Conservation (phyloP, 2,113 vertebrate species). For the Archilochus colubris region DNA sequence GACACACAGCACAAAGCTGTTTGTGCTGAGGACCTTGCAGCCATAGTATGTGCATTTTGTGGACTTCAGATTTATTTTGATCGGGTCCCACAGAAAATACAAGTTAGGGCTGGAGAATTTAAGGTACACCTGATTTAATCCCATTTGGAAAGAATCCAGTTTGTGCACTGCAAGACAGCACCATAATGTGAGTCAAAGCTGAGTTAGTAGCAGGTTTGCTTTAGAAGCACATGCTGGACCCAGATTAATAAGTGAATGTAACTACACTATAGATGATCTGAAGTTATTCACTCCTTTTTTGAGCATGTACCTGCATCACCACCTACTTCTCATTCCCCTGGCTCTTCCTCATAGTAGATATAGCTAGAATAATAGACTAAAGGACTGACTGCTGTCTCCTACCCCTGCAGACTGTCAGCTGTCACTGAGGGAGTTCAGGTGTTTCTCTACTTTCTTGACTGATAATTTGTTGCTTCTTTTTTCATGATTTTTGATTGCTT, state of each 20-base stretch:
- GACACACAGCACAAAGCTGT: not conserved
- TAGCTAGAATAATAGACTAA: not conserved
- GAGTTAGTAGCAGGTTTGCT: not conserved
- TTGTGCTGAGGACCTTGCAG: not conserved
- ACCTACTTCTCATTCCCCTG: not conserved
- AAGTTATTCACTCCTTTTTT: not conserved
- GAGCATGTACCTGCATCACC: not conserved
- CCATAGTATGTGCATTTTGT: fast-evolving
- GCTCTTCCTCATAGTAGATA: not conserved
- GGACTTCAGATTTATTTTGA: not conserved
- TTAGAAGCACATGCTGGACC: not conserved
- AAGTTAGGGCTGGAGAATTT: not conserved
- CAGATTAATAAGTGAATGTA: not conserved
- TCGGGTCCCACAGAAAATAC: not conserved
- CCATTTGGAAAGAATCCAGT: not conserved
- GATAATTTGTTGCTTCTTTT: not conserved
- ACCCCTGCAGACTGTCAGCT: not conserved
- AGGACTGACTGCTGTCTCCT: not conserved
- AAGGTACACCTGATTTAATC: not conserved
- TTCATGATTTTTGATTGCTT: too few relatives aligned
- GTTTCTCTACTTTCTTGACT: not conserved
- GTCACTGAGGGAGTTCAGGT: not conserved
- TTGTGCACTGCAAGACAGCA: not conserved
- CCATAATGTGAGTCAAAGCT: not conserved
- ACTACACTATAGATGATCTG: not conserved